Percentiles rank a stretch among this genome's conserved stretches.
Conservation (phyloP, 2,797 vertebrate genomes). For the Delichon dasypus region DNA sequence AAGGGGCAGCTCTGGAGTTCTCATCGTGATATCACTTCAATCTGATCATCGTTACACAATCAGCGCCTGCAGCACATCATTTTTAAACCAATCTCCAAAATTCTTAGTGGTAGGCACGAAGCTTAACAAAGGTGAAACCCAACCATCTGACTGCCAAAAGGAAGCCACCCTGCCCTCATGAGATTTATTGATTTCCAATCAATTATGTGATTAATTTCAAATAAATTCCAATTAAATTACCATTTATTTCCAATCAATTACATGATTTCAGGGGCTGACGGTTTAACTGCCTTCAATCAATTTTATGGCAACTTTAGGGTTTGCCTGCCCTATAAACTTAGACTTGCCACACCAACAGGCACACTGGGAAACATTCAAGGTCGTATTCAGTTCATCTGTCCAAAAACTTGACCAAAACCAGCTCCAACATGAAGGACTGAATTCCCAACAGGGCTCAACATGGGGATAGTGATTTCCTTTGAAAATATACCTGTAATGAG, state of each 20-base stretch:
- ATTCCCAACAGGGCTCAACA: background rate
- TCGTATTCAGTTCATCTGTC: background rate
- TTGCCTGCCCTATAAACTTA: background rate
- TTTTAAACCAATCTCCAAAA: background rate
- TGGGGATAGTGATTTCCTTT: background rate
- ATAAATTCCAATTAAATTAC: too few relatives aligned
- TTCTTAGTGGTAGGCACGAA: background rate
- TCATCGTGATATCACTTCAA: background rate
- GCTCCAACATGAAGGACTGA: background rate
- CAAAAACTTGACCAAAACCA: background rate
- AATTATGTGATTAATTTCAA: background rate
- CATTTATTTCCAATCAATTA: background rate
- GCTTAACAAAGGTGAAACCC: background rate
- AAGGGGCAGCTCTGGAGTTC: background rate
- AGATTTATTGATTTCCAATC: background rate
- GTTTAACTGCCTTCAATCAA: background rate
- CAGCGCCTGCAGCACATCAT: background rate
- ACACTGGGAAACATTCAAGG: background rate
- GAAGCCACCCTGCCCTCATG: background rate
- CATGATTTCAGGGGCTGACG: background rate
- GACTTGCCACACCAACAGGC: fast-evolving
- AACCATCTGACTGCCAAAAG: background rate
- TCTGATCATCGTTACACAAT: background rate
- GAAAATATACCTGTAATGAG: background rate
- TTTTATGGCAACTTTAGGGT: background rate